Conservation (phyloP, 2,888 invertebrate genomes). For the Tipula unca region DNA sequence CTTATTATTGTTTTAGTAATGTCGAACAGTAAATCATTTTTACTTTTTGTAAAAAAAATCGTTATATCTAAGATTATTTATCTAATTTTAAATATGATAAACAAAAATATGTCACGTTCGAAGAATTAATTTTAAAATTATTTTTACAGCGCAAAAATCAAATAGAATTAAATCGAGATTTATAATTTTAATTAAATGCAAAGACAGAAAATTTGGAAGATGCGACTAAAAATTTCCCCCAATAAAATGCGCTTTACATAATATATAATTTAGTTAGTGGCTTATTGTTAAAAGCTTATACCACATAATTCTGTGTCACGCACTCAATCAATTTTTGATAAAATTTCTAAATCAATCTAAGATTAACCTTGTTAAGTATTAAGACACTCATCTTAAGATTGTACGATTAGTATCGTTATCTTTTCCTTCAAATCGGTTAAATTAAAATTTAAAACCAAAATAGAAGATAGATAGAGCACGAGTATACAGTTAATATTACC, state of each 20-base stretch:
- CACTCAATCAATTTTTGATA: background rate
- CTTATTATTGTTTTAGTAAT: background rate
- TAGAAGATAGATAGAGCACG: background rate
- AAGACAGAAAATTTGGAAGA: background rate
- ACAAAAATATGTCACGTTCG: background rate
- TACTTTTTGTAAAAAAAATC: background rate
- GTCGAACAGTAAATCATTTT: background rate
- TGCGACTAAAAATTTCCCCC: background rate
- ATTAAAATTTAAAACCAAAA: background rate
- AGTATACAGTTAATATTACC: background rate
- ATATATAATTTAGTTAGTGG: background rate
- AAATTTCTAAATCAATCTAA: background rate
- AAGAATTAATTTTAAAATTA: background rate
- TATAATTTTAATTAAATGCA: background rate
- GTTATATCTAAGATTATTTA: background rate
- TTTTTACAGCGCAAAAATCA: background rate
- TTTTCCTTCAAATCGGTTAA: background rate
- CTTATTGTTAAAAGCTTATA: background rate
- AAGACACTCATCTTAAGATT: background rate
- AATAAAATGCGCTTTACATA: background rate
- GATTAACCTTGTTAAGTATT: background rate
- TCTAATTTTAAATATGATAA: background rate
- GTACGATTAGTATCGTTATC: too few species aligned
- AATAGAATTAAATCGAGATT: background rate
- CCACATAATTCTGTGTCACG: background rate